Base-by-base conservation (phyloP, 2,113 vertebrate species). In the Panthera uncia region DNA sequence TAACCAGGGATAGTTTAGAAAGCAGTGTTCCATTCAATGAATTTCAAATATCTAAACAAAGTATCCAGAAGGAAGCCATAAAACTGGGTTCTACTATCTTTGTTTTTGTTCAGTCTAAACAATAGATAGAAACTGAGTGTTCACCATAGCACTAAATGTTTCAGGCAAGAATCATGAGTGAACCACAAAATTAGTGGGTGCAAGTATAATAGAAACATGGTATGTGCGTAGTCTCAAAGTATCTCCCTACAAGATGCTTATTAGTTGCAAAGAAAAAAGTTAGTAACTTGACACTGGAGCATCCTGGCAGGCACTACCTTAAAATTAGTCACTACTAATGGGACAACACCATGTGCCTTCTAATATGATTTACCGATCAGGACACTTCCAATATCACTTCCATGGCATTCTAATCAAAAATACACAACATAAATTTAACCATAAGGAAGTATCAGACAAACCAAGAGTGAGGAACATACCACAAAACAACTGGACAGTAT, bases 21-120 rank as follows among this genome's bases (percentile, higher is more conserved):
- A 85, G 36, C 27, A 96, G 1, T 88, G 10, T 14, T 93, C 41
- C 71, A 82, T 27, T 86, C 29, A 48, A 38, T 33, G 31, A 66
- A 89, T 23, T 84, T 95, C 52, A 96, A 89, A 85, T 88, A 92
- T 66, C 41, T 89, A 88, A 65, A 89, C 25, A 73, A 69, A 85
- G 1, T 61, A 94, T n/a, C 45, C 38, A 88, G 12, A 71, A 48
- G 13, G 13, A 81, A 95, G 36, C 2, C 50, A 95, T 71, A 78
- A 90, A 94, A 7, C 31, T 92, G 15, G 11, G n/a, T 88, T 91
- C 79, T 73, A 71, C 82, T 61, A 76, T 27, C 4, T 94, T 76
- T 90, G 73, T 65, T 96, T 87, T 81, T 89, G 57, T 50, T 96
- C 95, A 94, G 81, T 91, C 16, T 87, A 94, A 79, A 69, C 38